Percentiles rank a stretch among this genome's conserved stretches.
Conservation (phyloP, 2,113 vertebrate genomes). For the Centropus bengalensis region DNA sequence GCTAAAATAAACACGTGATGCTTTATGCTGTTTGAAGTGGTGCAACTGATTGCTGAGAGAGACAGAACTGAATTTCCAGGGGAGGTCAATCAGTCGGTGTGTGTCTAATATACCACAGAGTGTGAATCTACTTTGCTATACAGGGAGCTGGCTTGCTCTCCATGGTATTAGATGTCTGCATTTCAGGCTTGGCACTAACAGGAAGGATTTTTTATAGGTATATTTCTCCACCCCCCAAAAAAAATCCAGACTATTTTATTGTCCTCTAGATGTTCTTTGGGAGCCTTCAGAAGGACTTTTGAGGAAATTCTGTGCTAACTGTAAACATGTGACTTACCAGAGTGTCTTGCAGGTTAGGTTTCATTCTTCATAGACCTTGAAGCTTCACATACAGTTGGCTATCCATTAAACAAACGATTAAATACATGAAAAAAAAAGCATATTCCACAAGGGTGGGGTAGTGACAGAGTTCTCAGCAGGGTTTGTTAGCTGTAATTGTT, state of each 20-base stretch:
- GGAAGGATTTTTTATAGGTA: not conserved
- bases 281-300: not conserved
- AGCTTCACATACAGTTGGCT: not conserved
- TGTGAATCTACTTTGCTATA: not conserved
- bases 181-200: not conserved
- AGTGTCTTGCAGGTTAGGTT: not conserved
- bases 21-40: not conserved
- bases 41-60: not conserved
- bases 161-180: not conserved
- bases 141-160: not conserved
- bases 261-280: not conserved
- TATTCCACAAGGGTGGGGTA: not conserved
- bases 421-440: not conserved
- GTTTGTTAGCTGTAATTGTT: not conserved
- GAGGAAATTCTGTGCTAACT: not conserved
- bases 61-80: not conserved
- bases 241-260: not conserved
- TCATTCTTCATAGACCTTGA: conserved; percentile 27
- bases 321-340: not conserved
- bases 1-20: not conserved
- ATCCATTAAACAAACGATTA: not conserved
- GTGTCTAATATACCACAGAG: not conserved
- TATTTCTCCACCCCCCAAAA: not conserved
- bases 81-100: not conserved
- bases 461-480: not conserved